A percentile compares a stretch with the other conserved stretches of the same genome.
These are phyloP conservation scores for Ferrisia virgata DNA, from an alignment of 2,888 invertebrate species.

Conservation along the genomic window DNA sequence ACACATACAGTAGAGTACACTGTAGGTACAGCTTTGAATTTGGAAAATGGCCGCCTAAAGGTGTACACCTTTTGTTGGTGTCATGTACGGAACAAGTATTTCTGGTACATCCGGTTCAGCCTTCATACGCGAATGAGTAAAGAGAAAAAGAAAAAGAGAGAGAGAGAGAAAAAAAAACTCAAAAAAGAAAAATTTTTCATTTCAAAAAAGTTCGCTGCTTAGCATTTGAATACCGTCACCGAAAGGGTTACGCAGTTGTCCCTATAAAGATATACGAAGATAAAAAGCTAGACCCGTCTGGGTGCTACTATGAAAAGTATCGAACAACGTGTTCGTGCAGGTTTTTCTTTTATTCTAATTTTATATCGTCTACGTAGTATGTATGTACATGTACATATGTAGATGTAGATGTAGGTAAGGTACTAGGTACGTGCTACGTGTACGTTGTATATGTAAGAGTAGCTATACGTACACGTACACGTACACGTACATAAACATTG, in stretches of 20 bases:
- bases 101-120: constrained; percentile 42
- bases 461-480: not conserved
- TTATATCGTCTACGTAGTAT: not conserved
- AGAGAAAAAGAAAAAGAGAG: not conserved
- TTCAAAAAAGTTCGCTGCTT: constrained; percentile 20
- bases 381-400: not conserved
- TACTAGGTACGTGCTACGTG: too few relatives aligned
- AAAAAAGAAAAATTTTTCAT: constrained; percentile 33
- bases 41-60: constrained; percentile 30
- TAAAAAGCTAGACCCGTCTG: constrained; percentile 17
- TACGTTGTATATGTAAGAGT: too few relatives aligned
- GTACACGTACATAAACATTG: constrained; percentile 19
- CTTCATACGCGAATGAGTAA: not conserved
- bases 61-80: constrained; percentile 35
- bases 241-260: constrained; percentile 31
- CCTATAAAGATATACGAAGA: not conserved
- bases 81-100: constrained; percentile 39
- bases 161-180: not conserved
- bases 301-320: not conserved
- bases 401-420: too few relatives aligned
- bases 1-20: not conserved
- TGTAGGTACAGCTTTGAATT: not conserved
- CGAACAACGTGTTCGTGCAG: constrained; percentile 12
- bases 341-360: constrained; percentile 22
- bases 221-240: constrained; percentile 38